phyloP scores from a whole-genome alignment of 2,888 invertebrate species.

The Helicoverpa assulta region DNA sequence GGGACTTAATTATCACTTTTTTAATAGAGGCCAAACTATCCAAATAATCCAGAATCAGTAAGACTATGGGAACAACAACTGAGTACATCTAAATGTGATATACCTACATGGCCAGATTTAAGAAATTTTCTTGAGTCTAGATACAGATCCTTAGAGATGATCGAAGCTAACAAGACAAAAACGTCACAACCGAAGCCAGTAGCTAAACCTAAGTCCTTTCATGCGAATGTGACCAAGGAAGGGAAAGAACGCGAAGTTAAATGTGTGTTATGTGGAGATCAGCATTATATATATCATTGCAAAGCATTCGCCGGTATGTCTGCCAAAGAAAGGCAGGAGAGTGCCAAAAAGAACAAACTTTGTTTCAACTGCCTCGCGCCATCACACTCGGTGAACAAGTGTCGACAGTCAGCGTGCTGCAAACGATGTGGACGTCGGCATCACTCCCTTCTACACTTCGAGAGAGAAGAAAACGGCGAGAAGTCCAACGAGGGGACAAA shows the following conservation, averaged over 20 bases:
- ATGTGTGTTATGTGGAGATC: conserved; percentile 20
- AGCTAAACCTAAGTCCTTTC: conserved; percentile 21
- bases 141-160: conserved; percentile 36
- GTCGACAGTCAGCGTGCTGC: conserved; percentile 16
- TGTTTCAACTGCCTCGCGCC: conserved; percentile 28
- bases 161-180: conserved; percentile 16
- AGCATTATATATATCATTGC: conserved; percentile 29
- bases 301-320: conserved; percentile 18
- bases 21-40: conserved; percentile 11
- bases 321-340: conserved; percentile 28
- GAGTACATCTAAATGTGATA: background rate
- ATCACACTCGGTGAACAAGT: conserved; percentile 14
- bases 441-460: conserved; percentile 29
- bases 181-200: conserved; percentile 10
- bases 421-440: conserved; percentile 14
- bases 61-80: conserved; percentile 23
- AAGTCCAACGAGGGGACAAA: background rate
- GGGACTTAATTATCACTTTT: conserved; percentile 23
- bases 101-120: conserved; percentile 28
- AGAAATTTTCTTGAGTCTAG: conserved; percentile 20
- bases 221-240: conserved; percentile 13
- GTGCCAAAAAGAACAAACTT: conserved; percentile 20
- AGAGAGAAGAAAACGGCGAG: conserved; percentile 15
- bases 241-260: conserved; percentile 11
- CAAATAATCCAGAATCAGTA: conserved; percentile 20